Evolutionary conservation across 92 coral and sea anemone genomes (phyloP).

Genomic region (Umimayanthus chanpuru): DNA sequence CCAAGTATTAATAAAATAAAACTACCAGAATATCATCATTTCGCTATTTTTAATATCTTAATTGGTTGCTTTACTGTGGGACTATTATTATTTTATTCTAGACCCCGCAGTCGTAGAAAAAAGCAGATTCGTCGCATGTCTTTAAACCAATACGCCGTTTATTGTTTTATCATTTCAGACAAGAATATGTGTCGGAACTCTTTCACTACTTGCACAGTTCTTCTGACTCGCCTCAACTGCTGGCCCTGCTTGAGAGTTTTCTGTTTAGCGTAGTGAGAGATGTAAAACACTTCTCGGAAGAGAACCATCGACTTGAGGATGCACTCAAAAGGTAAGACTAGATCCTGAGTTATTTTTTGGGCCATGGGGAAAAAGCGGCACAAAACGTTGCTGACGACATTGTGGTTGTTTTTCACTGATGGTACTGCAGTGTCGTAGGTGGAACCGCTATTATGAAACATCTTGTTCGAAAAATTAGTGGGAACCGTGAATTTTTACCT

Average conservation of each 20-base stretch:
- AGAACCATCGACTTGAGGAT: constrained; percentile 89
- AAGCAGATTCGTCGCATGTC: too few species aligned
- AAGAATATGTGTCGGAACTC: constrained; percentile 91
- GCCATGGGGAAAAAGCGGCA: not conserved
- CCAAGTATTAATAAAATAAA: too few species aligned
- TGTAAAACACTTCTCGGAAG: constrained; percentile 84
- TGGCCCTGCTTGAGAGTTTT: constrained; percentile 86
- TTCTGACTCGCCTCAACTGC: constrained; percentile 82
- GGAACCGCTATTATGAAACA: too few species aligned
- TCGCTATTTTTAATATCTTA: too few species aligned
- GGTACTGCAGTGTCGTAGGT: too few species aligned
- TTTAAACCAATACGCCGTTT: not conserved
- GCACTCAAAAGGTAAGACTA: constrained; percentile 87
- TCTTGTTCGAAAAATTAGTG: too few species aligned
- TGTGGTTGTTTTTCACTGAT: too few species aligned
- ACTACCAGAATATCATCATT: not conserved
- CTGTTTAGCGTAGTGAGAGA: constrained; percentile 93
- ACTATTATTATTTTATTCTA: too few species aligned
- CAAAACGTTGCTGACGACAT: too few species aligned
- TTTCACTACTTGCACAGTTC: constrained; percentile 89
- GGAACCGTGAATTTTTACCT: too few species aligned
- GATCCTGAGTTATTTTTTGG: not conserved
- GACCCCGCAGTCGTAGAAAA: too few species aligned
- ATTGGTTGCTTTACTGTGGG: not conserved
- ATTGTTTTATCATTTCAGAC: constrained; percentile 64